phyloP scores from a whole-genome alignment of 2,888 invertebrate species.

The Platycheirus rosarum region DNA sequence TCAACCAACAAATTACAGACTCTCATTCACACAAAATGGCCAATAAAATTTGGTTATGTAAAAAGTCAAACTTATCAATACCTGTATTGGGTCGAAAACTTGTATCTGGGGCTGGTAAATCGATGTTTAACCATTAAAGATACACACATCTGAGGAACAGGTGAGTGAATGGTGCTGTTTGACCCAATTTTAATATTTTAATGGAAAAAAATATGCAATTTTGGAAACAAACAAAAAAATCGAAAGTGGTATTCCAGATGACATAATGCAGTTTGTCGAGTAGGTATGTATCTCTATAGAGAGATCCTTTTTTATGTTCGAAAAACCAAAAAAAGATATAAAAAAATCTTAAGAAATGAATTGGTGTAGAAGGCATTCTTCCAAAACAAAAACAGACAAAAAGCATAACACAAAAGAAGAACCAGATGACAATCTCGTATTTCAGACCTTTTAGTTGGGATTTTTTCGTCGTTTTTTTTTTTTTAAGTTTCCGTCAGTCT shows the following conservation, averaged over 20 bases:
- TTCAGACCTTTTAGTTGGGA: conserved; percentile 56
- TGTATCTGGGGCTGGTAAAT: conserved; percentile 7
- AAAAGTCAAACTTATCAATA: too few species aligned
- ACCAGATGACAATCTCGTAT: conserved; percentile 57
- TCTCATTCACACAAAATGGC: not conserved
- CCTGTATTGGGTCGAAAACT: not conserved
- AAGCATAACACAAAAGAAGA: conserved; percentile 11
- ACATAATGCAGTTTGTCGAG: conserved; percentile 43
- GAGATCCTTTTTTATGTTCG: conserved; percentile 9
- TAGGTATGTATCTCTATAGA: conserved; percentile 41
- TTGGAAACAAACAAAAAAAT: not conserved
- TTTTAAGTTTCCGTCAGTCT: conserved; percentile 24
- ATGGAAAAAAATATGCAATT: conserved; percentile 48
- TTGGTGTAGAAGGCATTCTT: not conserved
- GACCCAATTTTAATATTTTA: conserved; percentile 44
- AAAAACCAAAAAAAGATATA: not conserved
- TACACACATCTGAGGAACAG: conserved; percentile 6
- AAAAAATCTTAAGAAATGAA: conserved; percentile 8
- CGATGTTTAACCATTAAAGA: conserved; percentile 11
- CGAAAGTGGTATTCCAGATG: conserved; percentile 54
- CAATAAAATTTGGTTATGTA: conserved; percentile 1
- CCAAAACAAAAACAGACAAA: conserved; percentile 42
- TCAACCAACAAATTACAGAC: not conserved
- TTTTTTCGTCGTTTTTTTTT: conserved; percentile 35
- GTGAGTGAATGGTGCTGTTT: conserved; percentile 34